Percentiles rank a stretch among this genome's conserved stretches.
Conservation (phyloP, 2,797 vertebrate genomes). For the Alfaro cultratus region DNA sequence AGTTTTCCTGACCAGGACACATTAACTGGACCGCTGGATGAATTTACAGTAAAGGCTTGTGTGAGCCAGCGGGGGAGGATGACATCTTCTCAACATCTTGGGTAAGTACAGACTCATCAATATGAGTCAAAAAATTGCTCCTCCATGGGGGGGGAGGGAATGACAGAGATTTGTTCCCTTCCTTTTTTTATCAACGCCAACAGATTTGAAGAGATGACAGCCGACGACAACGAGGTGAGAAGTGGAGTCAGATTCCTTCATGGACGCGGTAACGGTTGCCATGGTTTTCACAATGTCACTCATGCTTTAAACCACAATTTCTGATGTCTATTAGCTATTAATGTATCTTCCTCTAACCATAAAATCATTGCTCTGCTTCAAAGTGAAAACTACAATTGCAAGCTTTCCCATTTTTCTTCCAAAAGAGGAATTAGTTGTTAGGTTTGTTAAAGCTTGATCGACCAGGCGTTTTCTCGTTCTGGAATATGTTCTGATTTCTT, state of each 20-base stretch:
- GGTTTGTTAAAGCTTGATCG: not conserved
- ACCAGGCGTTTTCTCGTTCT: not conserved
- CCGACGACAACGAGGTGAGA: not conserved
- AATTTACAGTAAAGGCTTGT: conserved; percentile 71
- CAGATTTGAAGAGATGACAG: not conserved
- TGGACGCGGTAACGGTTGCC: not conserved
- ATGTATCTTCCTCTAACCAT: not conserved
- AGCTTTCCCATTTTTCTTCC: not conserved
- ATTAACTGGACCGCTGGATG: conserved; percentile 65
- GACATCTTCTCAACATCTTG: conserved; percentile 9
- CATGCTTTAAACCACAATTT: not conserved
- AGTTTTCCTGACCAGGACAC: conserved; percentile 63
- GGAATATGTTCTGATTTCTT: not conserved
- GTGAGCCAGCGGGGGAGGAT: conserved; percentile 53
- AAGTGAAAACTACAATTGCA: not conserved
- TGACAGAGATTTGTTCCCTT: not conserved
- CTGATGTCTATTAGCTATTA: not conserved
- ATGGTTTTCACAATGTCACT: not conserved
- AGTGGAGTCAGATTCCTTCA: not conserved
- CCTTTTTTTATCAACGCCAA: not conserved
- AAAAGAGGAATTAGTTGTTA: no score
- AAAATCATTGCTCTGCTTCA: not conserved
- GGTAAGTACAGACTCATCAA: not conserved
- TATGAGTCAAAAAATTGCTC: not conserved
- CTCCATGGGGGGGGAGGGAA: no score